phyloP scores from a whole-genome alignment of 2,113 vertebrate genomes.

The Lasiurus cinereus region DNA sequence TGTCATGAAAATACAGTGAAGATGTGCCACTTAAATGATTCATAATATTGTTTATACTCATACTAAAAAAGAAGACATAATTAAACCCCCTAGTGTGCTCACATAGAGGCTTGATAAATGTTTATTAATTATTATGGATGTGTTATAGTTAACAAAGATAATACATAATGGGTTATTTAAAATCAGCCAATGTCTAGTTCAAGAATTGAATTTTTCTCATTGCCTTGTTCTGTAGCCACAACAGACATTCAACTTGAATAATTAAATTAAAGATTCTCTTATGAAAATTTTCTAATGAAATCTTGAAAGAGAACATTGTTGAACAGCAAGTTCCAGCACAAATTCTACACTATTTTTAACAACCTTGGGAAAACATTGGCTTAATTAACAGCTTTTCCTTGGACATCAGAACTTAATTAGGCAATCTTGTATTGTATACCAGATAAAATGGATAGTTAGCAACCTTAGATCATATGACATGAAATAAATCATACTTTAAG shows the following conservation, averaged over 20 bases:
- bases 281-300: constrained; percentile 16
- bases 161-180: constrained; percentile 52
- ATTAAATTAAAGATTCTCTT: constrained; percentile 37
- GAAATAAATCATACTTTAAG: constrained; percentile 80
- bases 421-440: constrained; percentile 60
- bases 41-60: constrained; percentile 67
- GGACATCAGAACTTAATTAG: constrained; percentile 80
- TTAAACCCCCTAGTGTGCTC: constrained; percentile 55
- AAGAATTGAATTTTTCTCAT: constrained; percentile 44
- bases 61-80: constrained; percentile 60
- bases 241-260: constrained; percentile 2
- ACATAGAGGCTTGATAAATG: constrained; percentile 60
- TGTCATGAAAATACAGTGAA: constrained; percentile 12
- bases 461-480: constrained; percentile 65
- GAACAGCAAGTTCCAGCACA: constrained; percentile 45
- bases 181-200: constrained; percentile 32
- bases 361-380: constrained; percentile 26
- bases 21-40: constrained; percentile 57
- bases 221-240: background rate
- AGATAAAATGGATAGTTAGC: constrained; percentile 78
- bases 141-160: constrained; percentile 44
- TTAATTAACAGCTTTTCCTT: constrained; percentile 62
- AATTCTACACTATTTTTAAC: constrained; percentile 46
- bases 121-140: constrained; percentile 73
- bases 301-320: constrained; percentile 36